Conservation (phyloP, 2,797 vertebrate genomes). For the Phataginus tricuspis region DNA sequence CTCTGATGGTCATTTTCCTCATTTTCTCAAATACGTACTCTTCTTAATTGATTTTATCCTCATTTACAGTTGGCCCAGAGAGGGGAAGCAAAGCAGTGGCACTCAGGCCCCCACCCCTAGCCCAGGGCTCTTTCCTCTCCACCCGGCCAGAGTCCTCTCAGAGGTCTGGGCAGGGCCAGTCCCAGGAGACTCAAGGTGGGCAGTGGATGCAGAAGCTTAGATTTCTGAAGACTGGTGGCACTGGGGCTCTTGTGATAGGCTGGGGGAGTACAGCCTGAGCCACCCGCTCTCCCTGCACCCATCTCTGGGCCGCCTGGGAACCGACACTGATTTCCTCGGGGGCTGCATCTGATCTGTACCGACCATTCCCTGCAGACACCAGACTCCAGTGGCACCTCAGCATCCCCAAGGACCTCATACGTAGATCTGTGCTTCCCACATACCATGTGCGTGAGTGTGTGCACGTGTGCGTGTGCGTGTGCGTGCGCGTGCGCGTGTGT, state of each 20-base stretch:
- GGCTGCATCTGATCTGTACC: not conserved
- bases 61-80: not conserved
- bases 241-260: not conserved
- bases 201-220: not conserved
- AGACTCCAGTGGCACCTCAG: not conserved
- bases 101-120: not conserved
- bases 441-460: not conserved
- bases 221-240: not conserved
- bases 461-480: fast-evolving
- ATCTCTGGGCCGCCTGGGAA: not conserved
- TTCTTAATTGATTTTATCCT: not conserved
- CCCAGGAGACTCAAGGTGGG: not conserved
- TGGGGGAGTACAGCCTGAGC: too few relatives aligned
- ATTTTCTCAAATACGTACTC: not conserved
- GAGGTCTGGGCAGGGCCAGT: not conserved
- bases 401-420: not conserved
- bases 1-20: not conserved
- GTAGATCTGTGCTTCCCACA: too few relatives aligned
- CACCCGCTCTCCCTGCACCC: fast-evolving
- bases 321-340: not conserved
- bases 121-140: not conserved
- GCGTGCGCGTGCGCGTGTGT: too few relatives aligned
- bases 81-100: not conserved
- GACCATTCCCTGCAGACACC: not conserved
- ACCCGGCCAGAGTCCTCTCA: not conserved